Evolutionary conservation across 2,797 vertebrate genomes (phyloP).

Genomic region (Tokudaia tokunoshimensis): DNA sequence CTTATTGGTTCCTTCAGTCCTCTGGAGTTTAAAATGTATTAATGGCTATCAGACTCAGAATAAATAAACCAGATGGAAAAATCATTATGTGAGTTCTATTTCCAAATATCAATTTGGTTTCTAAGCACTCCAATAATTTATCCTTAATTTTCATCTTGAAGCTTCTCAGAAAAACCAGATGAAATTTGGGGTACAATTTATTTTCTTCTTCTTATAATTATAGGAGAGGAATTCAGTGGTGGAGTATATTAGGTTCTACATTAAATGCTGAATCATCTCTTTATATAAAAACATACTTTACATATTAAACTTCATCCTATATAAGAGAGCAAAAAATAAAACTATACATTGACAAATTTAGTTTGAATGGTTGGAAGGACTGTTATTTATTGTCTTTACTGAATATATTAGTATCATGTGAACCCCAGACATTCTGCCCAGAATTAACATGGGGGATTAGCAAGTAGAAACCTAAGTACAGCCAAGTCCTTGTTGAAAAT

Average conservation of each 20-base stretch:
- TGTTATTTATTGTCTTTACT: background rate
- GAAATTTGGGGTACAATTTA: conserved; percentile 76
- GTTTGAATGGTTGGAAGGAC: conserved; percentile 39
- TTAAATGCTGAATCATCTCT: conserved; percentile 79
- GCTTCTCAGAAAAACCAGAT: conserved; percentile 75
- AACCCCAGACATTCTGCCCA: background rate
- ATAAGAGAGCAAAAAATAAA: conserved; percentile 75
- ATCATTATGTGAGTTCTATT: conserved; percentile 84
- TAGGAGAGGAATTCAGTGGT: conserved; percentile 60
- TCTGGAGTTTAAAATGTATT: conserved; percentile 79
- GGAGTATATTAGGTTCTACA: conserved; percentile 82
- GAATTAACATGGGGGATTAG: conserved; percentile 56
- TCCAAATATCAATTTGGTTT: conserved; percentile 84
- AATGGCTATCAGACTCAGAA: conserved; percentile 82
- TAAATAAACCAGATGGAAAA: conserved; percentile 85
- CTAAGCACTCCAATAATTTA: conserved; percentile 84
- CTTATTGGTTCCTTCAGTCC: conserved; percentile 70
- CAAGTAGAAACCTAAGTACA: background rate
- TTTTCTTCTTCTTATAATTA: conserved; percentile 74
- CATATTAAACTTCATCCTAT: conserved; percentile 79
- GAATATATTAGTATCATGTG: conserved; percentile 6
- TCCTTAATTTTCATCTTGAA: conserved; percentile 81
- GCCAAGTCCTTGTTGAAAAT: background rate
- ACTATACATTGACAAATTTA: conserved; percentile 71
- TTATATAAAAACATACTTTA: conserved; percentile 74